phyloP scores from a whole-genome alignment of 2,113 vertebrate genomes.

The Seriola dumerili region DNA sequence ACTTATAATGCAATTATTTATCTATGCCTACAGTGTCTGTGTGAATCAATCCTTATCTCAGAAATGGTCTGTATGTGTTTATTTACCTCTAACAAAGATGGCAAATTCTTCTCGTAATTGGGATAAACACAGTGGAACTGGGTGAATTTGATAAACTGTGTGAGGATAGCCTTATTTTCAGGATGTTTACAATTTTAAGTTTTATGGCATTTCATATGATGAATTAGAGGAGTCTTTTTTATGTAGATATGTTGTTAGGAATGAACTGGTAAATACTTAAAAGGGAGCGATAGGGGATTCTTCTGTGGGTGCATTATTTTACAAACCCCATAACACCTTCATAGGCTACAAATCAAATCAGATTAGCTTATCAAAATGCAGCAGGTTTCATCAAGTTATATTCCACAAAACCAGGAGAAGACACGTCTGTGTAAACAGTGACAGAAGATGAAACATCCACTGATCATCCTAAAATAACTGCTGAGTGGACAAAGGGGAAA shows the following conservation, averaged over 20 bases:
- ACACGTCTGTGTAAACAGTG: neutral
- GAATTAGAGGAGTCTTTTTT: neutral
- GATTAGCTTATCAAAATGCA: neutral
- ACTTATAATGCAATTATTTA: constrained; percentile 45
- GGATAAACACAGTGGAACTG: constrained; percentile 26
- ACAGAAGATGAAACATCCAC: neutral
- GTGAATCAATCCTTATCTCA: constrained; percentile 14
- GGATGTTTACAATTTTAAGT: constrained; percentile 24
- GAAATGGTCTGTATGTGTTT: constrained; percentile 35
- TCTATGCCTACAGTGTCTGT: constrained; percentile 33
- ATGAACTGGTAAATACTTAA: neutral
- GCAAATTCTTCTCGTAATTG: constrained; percentile 18
- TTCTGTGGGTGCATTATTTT: neutral
- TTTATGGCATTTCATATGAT: neutral
- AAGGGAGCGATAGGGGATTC: neutral
- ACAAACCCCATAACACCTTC: neutral
- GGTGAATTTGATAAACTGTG: constrained; percentile 2
- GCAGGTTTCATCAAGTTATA: neutral
- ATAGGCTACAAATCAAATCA: neutral
- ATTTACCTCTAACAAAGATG: constrained; percentile 13
- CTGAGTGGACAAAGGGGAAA: neutral
- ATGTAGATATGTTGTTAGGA: neutral
- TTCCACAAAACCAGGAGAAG: neutral
- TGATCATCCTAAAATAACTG: neutral
- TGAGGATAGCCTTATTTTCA: neutral